Evolutionary conservation across 2,113 vertebrate genomes (phyloP).

Genomic region (Casuarius casuarius): DNA sequence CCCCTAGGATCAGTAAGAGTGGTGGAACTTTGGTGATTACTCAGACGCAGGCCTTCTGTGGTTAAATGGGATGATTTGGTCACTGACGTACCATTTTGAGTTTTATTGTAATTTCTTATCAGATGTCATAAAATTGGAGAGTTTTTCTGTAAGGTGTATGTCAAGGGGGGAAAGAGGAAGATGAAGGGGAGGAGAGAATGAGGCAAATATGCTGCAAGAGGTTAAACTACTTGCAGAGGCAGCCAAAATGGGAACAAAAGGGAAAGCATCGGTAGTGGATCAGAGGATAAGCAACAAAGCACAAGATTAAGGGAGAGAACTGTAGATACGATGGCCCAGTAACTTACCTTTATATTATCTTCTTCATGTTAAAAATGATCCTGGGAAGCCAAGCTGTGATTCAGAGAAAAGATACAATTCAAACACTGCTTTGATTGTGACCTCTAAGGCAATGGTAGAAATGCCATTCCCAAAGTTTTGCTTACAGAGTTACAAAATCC

Average conservation of each 20-base stretch:
- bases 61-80: not conserved
- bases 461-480: conserved; percentile 29
- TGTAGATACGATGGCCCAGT: not conserved
- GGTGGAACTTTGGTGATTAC: not conserved
- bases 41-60: not conserved
- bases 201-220: conserved; percentile 9
- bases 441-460: conserved; percentile 3
- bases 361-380: conserved; percentile 31
- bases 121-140: not conserved
- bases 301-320: conserved; percentile 33
- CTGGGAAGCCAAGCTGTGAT: conserved; percentile 17
- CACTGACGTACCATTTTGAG: not conserved
- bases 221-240: not conserved
- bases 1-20: not conserved
- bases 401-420: conserved; percentile 2
- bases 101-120: not conserved
- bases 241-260: not conserved
- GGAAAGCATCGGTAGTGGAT: not conserved
- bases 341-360: not conserved
- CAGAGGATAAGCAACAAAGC: conserved; percentile 30
- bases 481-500: not conserved
- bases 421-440: conserved; percentile 32
- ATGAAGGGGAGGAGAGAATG: not conserved
- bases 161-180: not conserved
- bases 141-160: not conserved